Conservation (phyloP, 2,113 vertebrate species). For the Heterotis niloticus region DNA sequence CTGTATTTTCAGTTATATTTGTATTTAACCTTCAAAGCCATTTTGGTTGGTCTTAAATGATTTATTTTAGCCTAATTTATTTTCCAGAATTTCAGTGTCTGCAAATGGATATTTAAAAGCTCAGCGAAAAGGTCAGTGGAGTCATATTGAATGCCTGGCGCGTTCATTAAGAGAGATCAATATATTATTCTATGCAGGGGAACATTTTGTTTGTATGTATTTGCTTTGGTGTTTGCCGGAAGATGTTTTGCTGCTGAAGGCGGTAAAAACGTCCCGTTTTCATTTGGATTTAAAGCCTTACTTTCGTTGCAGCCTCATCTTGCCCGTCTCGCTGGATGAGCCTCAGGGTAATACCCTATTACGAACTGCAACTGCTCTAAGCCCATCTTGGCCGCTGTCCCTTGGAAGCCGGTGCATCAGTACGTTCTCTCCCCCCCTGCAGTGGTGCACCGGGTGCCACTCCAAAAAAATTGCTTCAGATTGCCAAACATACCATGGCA, state of each 20-base stretch:
- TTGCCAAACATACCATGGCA: constrained; percentile 14
- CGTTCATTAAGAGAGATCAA: background rate
- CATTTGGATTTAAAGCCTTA: background rate
- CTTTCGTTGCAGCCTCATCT: background rate
- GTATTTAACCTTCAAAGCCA: constrained; percentile 35
- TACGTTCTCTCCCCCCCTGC: background rate
- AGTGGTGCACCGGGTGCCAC: background rate
- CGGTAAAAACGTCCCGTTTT: background rate
- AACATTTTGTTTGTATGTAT: background rate
- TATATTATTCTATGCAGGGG: background rate
- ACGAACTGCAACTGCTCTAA: background rate
- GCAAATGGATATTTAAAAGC: constrained; percentile 26
- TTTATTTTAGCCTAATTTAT: constrained; percentile 25
- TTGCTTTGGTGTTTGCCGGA: background rate
- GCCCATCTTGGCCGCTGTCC: background rate
- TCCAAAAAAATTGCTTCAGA: constrained; percentile 28
- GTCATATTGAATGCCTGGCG: constrained; percentile 15
- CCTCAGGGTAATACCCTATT: background rate
- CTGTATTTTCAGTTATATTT: constrained; percentile 40
- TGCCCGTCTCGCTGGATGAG: background rate
- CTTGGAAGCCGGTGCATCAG: background rate
- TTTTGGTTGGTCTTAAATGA: constrained; percentile 37
- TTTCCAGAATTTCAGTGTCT: constrained; percentile 36
- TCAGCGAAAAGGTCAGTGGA: constrained; percentile 36
- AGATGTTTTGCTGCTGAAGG: background rate